Evolutionary conservation across 2,888 invertebrate species (phyloP).

Genomic region (Octonoba sinensis): DNA sequence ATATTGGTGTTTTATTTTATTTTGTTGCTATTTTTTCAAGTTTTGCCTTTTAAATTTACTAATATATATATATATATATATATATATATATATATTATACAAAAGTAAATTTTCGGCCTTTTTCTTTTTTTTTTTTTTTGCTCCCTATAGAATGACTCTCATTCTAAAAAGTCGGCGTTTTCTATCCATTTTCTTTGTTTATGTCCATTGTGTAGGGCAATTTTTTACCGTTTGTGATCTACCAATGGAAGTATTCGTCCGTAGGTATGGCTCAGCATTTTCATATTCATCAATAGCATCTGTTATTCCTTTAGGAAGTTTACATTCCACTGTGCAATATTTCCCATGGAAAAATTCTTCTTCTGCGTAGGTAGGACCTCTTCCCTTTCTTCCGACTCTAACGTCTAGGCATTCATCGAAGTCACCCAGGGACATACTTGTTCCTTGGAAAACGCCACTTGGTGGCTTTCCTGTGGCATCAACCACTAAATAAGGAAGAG

Average conservation of each 20-base stretch:
- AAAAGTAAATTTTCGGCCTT: no score
- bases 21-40: no score
- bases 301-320: slow-evolving; percentile 52
- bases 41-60: no score
- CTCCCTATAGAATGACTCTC: no score
- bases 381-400: slow-evolving; percentile 25
- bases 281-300: slow-evolving; percentile 51
- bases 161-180: no score
- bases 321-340: slow-evolving; percentile 55
- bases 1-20: no score
- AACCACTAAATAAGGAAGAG: slow-evolving; percentile 34
- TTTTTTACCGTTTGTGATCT: slow-evolving; percentile 47
- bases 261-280: not conserved
- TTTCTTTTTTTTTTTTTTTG: no score
- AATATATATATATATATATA: no score
- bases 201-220: no score
- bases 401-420: slow-evolving; percentile 56
- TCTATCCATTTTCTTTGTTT: no score
- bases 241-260: slow-evolving; percentile 38
- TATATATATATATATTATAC: no score
- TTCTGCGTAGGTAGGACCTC: slow-evolving; percentile 14
- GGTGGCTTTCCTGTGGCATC: slow-evolving; percentile 58
- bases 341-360: slow-evolving; percentile 53
- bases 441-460: slow-evolving; percentile 56
- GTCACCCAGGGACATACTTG: slow-evolving; percentile 52